phyloP scores from a whole-genome alignment of 2,113 vertebrate species.

The Mobula hypostoma region DNA sequence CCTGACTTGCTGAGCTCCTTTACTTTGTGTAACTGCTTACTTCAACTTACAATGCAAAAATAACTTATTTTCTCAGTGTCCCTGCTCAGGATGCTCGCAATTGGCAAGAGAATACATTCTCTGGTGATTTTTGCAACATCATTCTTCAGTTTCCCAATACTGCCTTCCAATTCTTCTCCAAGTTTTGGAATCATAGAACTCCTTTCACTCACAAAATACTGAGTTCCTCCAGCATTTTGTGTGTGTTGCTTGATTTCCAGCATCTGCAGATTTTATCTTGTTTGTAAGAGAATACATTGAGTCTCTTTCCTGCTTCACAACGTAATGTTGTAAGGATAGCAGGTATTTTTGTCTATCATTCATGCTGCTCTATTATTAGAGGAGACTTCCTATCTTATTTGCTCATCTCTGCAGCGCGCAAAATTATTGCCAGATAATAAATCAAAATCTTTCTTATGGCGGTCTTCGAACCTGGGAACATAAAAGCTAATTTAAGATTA shows the following conservation, averaged over 20 bases:
- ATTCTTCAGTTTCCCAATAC: constrained; percentile 1
- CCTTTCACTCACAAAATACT: constrained; percentile 21
- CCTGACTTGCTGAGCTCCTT: no score
- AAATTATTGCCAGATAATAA: neutral
- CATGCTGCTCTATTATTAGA: neutral
- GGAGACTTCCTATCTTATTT: neutral
- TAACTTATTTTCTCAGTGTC: neutral
- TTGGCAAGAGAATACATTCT: neutral
- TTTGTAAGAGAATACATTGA: neutral
- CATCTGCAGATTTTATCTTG: no score
- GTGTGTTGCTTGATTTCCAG: no score
- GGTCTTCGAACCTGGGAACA: neutral
- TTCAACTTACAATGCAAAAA: neutral
- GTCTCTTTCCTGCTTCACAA: neutral
- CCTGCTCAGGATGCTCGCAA: neutral
- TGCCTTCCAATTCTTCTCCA: constrained; percentile 20
- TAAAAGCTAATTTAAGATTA: neutral
- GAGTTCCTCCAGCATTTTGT: no score
- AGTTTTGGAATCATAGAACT: constrained; percentile 4
- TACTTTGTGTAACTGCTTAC: neutral
- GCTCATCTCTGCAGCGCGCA: neutral
- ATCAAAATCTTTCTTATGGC: neutral
- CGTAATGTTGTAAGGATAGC: neutral
- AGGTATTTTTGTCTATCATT: neutral
- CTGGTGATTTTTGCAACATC: constrained; percentile 23